Evolutionary conservation across 2,797 vertebrate species (phyloP).

Genomic region (Dromococcyx pavoninus): DNA sequence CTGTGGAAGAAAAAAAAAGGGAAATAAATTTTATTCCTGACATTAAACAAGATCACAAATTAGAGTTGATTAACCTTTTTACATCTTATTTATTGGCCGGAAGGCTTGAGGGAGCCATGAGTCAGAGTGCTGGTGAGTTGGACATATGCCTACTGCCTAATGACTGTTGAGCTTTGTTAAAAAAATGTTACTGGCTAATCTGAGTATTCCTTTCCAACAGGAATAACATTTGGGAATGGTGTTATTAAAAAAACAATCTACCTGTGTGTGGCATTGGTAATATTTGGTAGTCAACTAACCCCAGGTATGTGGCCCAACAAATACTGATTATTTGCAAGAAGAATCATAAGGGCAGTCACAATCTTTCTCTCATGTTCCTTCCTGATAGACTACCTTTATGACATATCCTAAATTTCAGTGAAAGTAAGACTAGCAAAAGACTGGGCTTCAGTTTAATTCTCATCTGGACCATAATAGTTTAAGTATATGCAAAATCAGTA

Average conservation of each 20-base stretch:
- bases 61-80: constrained; percentile 12
- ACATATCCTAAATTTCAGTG: not conserved
- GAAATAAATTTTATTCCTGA: not conserved
- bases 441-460: not conserved
- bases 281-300: not conserved
- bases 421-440: not conserved
- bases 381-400: not conserved
- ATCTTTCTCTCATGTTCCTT: not conserved
- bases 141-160: not conserved
- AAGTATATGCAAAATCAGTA: not conserved
- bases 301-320: not conserved
- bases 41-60: not conserved
- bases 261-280: not conserved
- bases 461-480: not conserved
- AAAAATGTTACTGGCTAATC: not conserved
- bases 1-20: not conserved
- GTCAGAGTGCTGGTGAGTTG: not conserved
- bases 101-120: not conserved
- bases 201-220: not conserved
- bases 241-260: not conserved
- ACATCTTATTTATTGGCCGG: not conserved
- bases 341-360: not conserved
- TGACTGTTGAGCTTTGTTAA: not conserved
- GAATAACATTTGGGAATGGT: not conserved
- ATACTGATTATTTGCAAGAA: not conserved